These are phyloP conservation scores for Dasyornis broadbenti DNA, from an alignment of 2,113 vertebrate species.

Conservation along the genomic window DNA sequence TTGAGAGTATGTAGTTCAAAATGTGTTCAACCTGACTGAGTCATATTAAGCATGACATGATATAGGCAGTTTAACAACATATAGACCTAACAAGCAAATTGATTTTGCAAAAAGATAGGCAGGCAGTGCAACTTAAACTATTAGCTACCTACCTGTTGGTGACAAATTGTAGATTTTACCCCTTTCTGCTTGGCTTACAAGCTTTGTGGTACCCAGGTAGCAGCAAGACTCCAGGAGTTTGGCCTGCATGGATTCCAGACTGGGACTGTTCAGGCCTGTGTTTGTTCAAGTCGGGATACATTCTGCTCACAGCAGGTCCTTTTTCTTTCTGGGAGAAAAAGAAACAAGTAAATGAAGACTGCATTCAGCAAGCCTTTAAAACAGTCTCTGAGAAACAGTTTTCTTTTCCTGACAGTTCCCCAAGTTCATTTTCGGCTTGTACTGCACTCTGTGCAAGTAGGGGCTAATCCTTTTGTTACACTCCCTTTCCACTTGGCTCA, in stretches of 20 bases:
- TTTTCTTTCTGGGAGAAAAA: neutral
- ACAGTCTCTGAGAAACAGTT: neutral
- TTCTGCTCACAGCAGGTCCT: neutral
- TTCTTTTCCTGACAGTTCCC: neutral
- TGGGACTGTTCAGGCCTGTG: neutral
- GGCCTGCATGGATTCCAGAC: neutral
- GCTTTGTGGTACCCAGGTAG: neutral
- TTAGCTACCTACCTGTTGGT: neutral
- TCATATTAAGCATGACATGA: neutral
- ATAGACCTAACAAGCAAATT: neutral
- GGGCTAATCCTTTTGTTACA: neutral
- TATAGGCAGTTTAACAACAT: neutral
- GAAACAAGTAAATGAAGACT: neutral
- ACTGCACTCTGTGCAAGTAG: neutral
- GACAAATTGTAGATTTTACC: neutral
- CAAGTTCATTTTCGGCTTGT: neutral
- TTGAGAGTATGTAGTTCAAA: neutral
- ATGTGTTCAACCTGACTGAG: neutral
- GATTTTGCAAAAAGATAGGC: neutral
- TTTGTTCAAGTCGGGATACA: neutral
- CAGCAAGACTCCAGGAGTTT: neutral
- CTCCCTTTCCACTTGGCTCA: neutral
- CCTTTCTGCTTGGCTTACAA: neutral
- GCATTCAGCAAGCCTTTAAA: neutral
- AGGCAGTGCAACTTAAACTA: neutral